Base-by-base conservation (phyloP, 2,113 vertebrate genomes). In the Psittacus erithacus region DNA sequence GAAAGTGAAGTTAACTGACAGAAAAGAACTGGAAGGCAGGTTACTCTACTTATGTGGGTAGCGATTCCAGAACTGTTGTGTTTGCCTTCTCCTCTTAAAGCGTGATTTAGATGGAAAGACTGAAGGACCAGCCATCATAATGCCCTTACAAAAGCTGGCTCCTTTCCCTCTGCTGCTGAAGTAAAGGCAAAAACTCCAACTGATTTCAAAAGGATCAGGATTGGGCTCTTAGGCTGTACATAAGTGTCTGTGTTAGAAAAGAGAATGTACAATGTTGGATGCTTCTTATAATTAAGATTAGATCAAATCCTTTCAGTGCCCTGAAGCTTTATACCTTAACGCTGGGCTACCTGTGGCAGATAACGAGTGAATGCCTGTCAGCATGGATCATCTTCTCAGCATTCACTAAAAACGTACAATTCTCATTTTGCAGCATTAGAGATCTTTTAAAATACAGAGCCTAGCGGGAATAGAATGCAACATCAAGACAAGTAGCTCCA, bases 281-380 rank as follows among this genome's bases (percentile, higher is more conserved):
- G 47, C 63, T 95, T 94, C 95, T 93, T 96, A 93, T 64, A 93
- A 53, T 50, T 33, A 80, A 81, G 94, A 97, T 97, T 96, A 97
- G 90, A 96, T 96, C 90, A 96, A 97, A 97, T 96, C 88, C 82
- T 87, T 96, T 93, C 69, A 64, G 70, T 93, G 82, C 96, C 97
- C 94, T 80, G 88, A 89, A 96, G 96, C 95, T 93, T 88, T 91
- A 86, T 89, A 93, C 88, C 90, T 71, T 85, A 93, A 87, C 78
- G 91, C 82, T 95, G 91, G 90, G 60, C 82, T 94, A 96, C 96
- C 95, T 91, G 73, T 95, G 91, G 92, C 95, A 97, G 96, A 96
- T 82, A 95, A 91, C 2, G 1, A 95, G 77, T 75, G 86, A 96
- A 91, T 93, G 81, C 62, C 80, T 96, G 96, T 96, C 95, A 95